These are phyloP conservation scores for Ephydatia muelleri DNA, from an alignment of 37 sponge, comb jelly and placozoan species.

Conservation along the genomic window DNA sequence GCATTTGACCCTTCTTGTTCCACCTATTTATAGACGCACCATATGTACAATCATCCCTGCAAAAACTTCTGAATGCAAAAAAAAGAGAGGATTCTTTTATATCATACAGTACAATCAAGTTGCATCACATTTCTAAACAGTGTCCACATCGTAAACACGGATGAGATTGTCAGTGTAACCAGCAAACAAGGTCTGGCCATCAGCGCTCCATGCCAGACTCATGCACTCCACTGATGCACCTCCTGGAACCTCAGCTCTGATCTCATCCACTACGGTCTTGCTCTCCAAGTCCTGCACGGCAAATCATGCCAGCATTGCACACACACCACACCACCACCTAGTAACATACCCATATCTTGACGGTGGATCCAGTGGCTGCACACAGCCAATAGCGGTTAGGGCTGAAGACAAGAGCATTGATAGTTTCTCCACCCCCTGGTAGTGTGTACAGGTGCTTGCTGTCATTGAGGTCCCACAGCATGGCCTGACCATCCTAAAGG, in stretches of 20 bases:
- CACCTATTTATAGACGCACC: no score
- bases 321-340: no score
- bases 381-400: slow-evolving; percentile 99
- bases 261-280: slow-evolving; percentile 94
- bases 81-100: background rate
- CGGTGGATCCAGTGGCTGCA: slow-evolving; percentile 91
- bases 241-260: slow-evolving; percentile 64
- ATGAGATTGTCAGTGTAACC: slow-evolving; percentile 96
- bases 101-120: background rate
- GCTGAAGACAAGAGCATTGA: slow-evolving; percentile 97
- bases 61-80: no score
- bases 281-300: slow-evolving; percentile 89
- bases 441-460: slow-evolving; percentile 99
- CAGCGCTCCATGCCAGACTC: slow-evolving; percentile 93
- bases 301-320: background rate
- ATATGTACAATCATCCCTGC: no score
- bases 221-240: slow-evolving; percentile 69
- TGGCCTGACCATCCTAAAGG: slow-evolving; percentile 87
- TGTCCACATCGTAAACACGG: slow-evolving; percentile 83
- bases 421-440: slow-evolving; percentile 72
- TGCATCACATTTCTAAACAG: background rate
- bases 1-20: no score
- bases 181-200: slow-evolving; percentile 98
- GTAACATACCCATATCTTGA: slow-evolving; percentile 97
- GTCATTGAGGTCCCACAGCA: slow-evolving; percentile 99